A percentile compares a stretch with the other conserved stretches of the same genome.
phyloP scores from a whole-genome alignment of 92 coral and sea anemone species.

The Isaurus tuberculatus region DNA sequence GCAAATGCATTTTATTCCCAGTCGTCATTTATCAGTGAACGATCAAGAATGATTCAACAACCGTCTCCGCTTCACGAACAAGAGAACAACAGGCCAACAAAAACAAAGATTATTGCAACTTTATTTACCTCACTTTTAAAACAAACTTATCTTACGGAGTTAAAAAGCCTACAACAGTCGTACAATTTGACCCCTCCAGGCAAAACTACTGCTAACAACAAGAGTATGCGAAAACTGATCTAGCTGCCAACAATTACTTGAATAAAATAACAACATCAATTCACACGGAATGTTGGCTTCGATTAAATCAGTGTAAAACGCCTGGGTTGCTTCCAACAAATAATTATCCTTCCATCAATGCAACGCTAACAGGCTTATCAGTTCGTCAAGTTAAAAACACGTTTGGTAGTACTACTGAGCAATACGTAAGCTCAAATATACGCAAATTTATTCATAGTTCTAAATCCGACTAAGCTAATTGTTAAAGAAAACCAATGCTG shows the following conservation, averaged over 20 bases:
- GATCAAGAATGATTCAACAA: too few relatives aligned
- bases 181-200: not conserved
- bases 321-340: constrained; percentile 17
- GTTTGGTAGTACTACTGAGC: constrained; percentile 23
- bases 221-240: constrained; percentile 12
- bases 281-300: not conserved
- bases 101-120: constrained; percentile 23
- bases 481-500: not conserved
- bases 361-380: constrained; percentile 27
- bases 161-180: constrained; percentile 25
- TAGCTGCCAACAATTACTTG: constrained; percentile 22
- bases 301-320: constrained; percentile 36
- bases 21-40: too few relatives aligned
- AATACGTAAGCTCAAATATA: not conserved
- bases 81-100: not conserved
- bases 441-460: constrained; percentile 22
- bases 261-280: constrained; percentile 29
- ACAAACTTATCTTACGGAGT: constrained; percentile 30
- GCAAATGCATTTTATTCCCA: too few relatives aligned
- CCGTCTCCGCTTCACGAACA: too few relatives aligned
- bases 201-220: constrained; percentile 22
- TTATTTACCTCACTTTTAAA: constrained; percentile 44
- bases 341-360: not conserved
- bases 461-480: not conserved
- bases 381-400: constrained; percentile 14